A percentile compares a stretch with the other conserved stretches of the same genome.
phyloP scores from a whole-genome alignment of 1,140 invertebrate species.

The Heliconius melpomene region DNA sequence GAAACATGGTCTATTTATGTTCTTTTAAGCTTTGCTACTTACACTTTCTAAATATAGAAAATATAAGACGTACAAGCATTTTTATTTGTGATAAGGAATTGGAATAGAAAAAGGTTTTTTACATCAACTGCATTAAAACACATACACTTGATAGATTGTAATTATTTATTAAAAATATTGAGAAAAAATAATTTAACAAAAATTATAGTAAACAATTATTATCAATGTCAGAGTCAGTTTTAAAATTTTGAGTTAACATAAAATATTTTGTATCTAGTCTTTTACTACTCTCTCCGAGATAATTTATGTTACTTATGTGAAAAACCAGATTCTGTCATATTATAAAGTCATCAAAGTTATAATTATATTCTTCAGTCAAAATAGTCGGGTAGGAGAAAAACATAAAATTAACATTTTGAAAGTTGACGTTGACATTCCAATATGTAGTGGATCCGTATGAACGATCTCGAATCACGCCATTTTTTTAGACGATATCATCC shows the following conservation, averaged over 20 bases:
- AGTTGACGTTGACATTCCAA: constrained; percentile 14
- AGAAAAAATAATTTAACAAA: constrained; percentile 22
- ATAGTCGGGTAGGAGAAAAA: neutral
- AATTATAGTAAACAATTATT: constrained; percentile 19
- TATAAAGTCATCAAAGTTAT: neutral
- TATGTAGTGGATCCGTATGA: neutral
- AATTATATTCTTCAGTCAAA: neutral
- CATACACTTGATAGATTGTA: neutral
- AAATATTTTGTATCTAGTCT: constrained; percentile 43
- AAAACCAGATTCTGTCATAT: neutral
- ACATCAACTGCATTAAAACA: constrained; percentile 8
- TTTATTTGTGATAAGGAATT: no score
- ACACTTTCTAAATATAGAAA: no score
- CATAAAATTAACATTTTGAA: constrained; percentile 7
- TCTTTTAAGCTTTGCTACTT: no score
- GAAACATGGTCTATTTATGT: no score
- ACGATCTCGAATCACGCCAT: neutral
- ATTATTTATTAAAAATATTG: constrained; percentile 26
- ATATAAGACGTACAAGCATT: no score
- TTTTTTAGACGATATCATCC: constrained; percentile 8
- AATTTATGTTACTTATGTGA: neutral
- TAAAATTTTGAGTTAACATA: neutral
- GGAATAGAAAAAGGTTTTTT: no score
- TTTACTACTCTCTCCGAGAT: constrained; percentile 59
- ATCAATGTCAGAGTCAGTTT: neutral